phyloP scores from a whole-genome alignment of 2,888 invertebrate genomes.

The Mellilla xanthometata region DNA sequence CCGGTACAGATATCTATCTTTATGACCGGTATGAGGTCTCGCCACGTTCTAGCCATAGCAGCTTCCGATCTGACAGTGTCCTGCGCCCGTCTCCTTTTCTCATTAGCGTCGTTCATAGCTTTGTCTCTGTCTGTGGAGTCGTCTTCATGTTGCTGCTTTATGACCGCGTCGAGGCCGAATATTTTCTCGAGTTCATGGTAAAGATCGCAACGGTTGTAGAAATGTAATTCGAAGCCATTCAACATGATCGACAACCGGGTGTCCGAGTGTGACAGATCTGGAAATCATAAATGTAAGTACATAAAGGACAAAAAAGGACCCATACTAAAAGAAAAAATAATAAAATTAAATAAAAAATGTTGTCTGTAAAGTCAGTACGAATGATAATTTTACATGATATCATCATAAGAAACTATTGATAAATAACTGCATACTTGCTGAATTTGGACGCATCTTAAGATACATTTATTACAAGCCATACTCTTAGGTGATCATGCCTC shows the following conservation, averaged over 20 bases:
- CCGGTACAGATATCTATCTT: conserved; percentile 97
- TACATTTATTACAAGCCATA: no score
- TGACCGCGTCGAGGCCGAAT: conserved; percentile 91
- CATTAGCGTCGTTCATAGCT: conserved; percentile 85
- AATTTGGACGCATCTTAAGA: no score
- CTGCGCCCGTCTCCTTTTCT: conserved; percentile 76
- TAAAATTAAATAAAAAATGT: no score
- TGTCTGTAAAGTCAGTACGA: no score
- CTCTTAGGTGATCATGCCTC: no score
- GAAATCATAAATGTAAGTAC: conserved; percentile 2
- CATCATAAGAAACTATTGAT: no score
- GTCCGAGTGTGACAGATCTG: conserved; percentile 97
- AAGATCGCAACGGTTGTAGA: conserved; percentile 95
- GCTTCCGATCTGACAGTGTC: conserved; percentile 87
- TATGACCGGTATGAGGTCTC: conserved; percentile 97
- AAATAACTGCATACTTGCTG: no score
- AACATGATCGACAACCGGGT: conserved; percentile 94
- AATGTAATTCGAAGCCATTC: conserved; percentile 97
- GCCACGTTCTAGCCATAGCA: conserved; percentile 94
- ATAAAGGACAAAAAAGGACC: no score
- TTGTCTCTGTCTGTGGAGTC: conserved; percentile 80
- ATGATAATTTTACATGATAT: no score
- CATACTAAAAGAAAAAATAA: no score
- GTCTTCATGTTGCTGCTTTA: conserved; percentile 85
- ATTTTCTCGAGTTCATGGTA: conserved; percentile 94